These are phyloP conservation scores for Tenebrosternarchus preto DNA, from an alignment of 2,113 vertebrate genomes.

Conservation along the genomic window DNA sequence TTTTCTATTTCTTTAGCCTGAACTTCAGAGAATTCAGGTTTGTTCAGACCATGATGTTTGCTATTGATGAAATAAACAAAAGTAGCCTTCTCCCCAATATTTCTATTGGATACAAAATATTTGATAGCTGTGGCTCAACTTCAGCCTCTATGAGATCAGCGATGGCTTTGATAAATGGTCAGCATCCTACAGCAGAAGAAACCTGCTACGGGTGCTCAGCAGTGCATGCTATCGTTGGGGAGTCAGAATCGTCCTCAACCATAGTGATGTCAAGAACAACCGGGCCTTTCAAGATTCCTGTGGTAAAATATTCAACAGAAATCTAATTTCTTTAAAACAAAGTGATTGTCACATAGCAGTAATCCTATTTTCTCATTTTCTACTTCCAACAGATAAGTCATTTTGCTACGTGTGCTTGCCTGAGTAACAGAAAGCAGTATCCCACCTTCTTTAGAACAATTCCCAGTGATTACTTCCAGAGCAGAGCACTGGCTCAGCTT, in stretches of 20 bases:
- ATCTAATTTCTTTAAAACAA: neutral
- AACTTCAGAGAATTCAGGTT: slow-evolving; percentile 62
- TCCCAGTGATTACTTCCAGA: slow-evolving; percentile 77
- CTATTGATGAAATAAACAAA: slow-evolving; percentile 62
- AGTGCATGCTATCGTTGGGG: slow-evolving; percentile 60
- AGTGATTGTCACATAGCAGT: neutral
- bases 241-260: slow-evolving; percentile 58
- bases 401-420: slow-evolving; percentile 76
- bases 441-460: slow-evolving; percentile 78
- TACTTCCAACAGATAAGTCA: slow-evolving; percentile 70
- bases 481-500: slow-evolving; percentile 73
- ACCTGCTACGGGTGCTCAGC: slow-evolving; percentile 54
- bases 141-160: slow-evolving; percentile 54
- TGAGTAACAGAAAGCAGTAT: slow-evolving; percentile 73
- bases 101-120: slow-evolving; percentile 62
- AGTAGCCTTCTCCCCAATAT: slow-evolving; percentile 57
- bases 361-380: slow-evolving; percentile 22
- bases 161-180: slow-evolving; percentile 61
- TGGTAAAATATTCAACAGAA: slow-evolving; percentile 50
- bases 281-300: slow-evolving; percentile 60
- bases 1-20: slow-evolving; percentile 45
- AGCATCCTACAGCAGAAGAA: slow-evolving; percentile 43
- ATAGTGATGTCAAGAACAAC: slow-evolving; percentile 59
- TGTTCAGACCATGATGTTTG: slow-evolving; percentile 64
- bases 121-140: slow-evolving; percentile 61